phyloP scores from a whole-genome alignment of 1,140 invertebrate species.

The Saccostrea glomerata region DNA sequence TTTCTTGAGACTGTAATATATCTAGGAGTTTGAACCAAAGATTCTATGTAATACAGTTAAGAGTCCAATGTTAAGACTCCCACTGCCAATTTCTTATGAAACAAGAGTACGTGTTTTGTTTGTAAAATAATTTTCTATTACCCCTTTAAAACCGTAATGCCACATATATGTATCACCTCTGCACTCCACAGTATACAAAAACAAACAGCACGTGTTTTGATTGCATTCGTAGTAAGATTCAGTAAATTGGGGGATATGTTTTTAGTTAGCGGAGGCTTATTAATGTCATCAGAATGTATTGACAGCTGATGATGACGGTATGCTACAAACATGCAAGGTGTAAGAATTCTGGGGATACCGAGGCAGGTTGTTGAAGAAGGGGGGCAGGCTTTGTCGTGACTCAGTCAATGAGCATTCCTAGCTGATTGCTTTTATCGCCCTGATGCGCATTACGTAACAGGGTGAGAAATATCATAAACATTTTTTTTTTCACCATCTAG shows the following conservation, averaged over 20 bases:
- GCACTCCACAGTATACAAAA: not conserved
- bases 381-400: constrained; percentile 20
- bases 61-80: not conserved
- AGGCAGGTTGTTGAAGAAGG: not conserved
- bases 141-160: not conserved
- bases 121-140: not conserved
- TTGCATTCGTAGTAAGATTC: not conserved
- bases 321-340: constrained; percentile 32
- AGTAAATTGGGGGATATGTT: not conserved
- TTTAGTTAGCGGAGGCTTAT: not conserved
- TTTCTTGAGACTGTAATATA: not conserved
- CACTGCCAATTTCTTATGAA: not conserved
- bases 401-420: constrained; percentile 37
- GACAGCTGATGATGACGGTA: constrained; percentile 29
- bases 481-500: constrained; percentile 27
- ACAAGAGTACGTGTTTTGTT: not conserved
- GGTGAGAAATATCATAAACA: constrained; percentile 17
- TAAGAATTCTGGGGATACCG: constrained; percentile 24
- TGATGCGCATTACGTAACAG: constrained; percentile 4
- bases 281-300: constrained; percentile 37
- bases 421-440: constrained; percentile 2
- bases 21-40: not conserved
- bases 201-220: not conserved
- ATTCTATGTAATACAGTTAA: not conserved
- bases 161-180: not conserved